These are phyloP conservation scores for Notiomystis cincta DNA, from an alignment of 2,113 vertebrate genomes.

Conservation along the genomic window DNA sequence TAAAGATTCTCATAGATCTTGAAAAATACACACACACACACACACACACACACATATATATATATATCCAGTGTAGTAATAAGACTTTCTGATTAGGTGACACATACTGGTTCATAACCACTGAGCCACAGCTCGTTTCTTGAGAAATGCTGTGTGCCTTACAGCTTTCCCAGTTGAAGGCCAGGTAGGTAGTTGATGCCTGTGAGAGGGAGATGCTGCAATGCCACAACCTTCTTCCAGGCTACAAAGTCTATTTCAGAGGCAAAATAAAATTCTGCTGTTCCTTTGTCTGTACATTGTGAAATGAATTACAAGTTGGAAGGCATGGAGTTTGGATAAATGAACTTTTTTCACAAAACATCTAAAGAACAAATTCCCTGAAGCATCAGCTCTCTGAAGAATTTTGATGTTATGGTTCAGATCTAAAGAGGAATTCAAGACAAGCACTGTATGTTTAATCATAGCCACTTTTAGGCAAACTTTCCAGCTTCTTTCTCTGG, in stretches of 20 bases:
- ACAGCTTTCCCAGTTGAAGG: neutral
- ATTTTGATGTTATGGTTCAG: neutral
- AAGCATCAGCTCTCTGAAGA: neutral
- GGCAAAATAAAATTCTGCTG: neutral
- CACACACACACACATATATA: neutral
- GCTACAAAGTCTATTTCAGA: neutral
- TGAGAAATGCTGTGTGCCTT: neutral
- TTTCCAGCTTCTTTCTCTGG: neutral
- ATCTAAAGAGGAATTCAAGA: neutral
- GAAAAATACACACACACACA: neutral
- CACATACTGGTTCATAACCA: neutral
- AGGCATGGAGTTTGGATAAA: neutral
- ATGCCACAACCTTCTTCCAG: neutral
- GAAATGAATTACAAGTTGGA: neutral
- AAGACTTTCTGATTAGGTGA: neutral
- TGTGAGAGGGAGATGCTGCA: neutral
- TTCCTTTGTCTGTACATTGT: neutral
- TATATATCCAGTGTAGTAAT: neutral
- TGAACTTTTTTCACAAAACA: neutral
- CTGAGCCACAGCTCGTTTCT: neutral
- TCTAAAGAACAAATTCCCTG: neutral
- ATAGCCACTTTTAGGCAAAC: neutral
- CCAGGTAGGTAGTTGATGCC: neutral
- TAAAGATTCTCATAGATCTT: neutral
- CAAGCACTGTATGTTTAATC: neutral